These are phyloP conservation scores for Oostethus manadensis DNA, from an alignment of 2,113 vertebrate genomes.

Conservation along the genomic window DNA sequence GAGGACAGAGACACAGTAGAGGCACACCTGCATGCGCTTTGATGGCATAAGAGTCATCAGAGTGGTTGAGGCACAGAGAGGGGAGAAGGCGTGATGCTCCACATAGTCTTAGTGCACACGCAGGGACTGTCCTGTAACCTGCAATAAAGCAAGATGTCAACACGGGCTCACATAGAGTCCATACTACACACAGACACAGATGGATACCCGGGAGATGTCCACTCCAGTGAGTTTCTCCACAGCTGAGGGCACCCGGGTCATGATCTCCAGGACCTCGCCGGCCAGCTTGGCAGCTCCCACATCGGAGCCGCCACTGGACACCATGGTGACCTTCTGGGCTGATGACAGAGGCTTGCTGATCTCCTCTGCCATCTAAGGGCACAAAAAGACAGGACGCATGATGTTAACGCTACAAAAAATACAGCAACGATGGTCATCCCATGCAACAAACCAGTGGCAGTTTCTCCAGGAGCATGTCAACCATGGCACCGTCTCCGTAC, in stretches of 20 bases:
- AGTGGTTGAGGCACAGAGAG: constrained; percentile 33
- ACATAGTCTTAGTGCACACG: constrained; percentile 38
- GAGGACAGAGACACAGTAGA: background rate
- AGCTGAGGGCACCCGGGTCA: constrained; percentile 73
- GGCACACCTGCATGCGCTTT: constrained; percentile 34
- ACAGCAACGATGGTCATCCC: background rate
- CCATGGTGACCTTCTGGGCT: constrained; percentile 81
- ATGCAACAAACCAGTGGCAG: constrained; percentile 77
- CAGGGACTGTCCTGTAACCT: constrained; percentile 34
- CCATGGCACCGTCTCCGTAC: constrained; percentile 87
- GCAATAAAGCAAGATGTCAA: background rate
- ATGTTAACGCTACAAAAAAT: background rate
- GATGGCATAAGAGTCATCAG: constrained; percentile 11
- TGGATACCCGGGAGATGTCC: constrained; percentile 75
- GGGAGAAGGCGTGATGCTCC: constrained; percentile 15
- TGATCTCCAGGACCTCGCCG: constrained; percentile 85
- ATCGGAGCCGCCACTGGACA: constrained; percentile 80
- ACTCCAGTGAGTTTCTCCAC: constrained; percentile 86
- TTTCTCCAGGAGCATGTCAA: constrained; percentile 90
- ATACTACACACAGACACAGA: background rate
- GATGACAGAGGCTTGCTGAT: constrained; percentile 79
- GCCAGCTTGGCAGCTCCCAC: constrained; percentile 84
- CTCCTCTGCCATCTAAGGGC: constrained; percentile 80
- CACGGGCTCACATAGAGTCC: background rate
- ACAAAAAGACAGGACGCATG: background rate